Base-by-base conservation (phyloP, 2,797 vertebrate genomes). In the Micropoecilia bifurca region DNA sequence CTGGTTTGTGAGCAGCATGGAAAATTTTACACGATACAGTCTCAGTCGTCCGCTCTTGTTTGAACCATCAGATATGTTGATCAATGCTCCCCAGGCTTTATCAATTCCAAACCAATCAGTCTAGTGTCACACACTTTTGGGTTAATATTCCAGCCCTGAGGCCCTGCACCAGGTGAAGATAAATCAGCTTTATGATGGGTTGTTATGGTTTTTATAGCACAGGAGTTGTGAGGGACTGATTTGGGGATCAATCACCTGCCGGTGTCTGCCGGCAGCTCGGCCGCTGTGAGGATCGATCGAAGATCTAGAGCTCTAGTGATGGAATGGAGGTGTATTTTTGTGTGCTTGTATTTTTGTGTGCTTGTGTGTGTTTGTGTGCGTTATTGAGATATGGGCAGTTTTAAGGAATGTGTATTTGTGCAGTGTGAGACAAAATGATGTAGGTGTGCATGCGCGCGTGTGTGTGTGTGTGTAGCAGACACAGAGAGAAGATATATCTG, bases 141-240 rank as follows among this genome's bases (percentile, higher is more conserved):
- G 95, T 93, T 95, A 93, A 95, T 95, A 95, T 94, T 95, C 94
- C 91, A 93, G 93, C 92, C 75, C 89, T 83, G 91, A 83, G 88
- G 92, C 90, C 88, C 80, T 57, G 85, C 82, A 90, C 87, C 77
- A 78, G 89, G 81, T 85, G 79, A 83, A 90, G 94, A 96, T 96
- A 96, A 96, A 96, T 96, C 96, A 94, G 88, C 91, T 96, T 96
- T 96, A 96, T 96, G 96, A 96, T 94, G 94, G 92, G 92, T 93
- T 95, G 95, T 96, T 95, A 94, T 95, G 93, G 91, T 94, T 96
- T 96, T 96, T 96, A 96, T 92, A 84, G 94, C 93, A 80, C 91
- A 81, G 94, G 92, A 92, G 92, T 94, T 94, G 93, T 91, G 94
- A 94, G 91, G 92, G 90, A 93, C 95, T 96, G 95, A 96, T 96